phyloP scores from a whole-genome alignment of 2,888 invertebrate species.

The Mimumesa dahlbomi region DNA sequence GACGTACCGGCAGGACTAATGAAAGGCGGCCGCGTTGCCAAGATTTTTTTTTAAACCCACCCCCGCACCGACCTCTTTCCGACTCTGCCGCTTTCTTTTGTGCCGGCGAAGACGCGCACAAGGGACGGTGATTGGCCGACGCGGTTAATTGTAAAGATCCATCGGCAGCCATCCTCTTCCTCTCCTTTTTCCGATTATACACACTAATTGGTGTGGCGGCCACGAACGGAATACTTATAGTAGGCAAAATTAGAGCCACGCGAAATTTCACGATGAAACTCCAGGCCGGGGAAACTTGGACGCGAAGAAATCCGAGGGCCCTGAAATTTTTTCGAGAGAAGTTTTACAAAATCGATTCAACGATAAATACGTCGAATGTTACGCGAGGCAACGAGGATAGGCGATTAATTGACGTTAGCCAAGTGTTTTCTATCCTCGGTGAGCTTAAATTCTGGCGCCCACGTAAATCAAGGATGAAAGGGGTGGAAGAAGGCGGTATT shows the following conservation, averaged over 20 bases:
- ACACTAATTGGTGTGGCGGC: slow-evolving; percentile 42
- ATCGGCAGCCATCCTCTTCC: slow-evolving; percentile 48
- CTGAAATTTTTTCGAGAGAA: background rate
- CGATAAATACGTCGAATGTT: too few species aligned
- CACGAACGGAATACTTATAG: slow-evolving; percentile 6
- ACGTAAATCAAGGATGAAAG: slow-evolving; percentile 38
- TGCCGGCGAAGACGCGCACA: slow-evolving; percentile 62
- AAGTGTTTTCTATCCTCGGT: too few species aligned
- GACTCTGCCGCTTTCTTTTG: slow-evolving; percentile 64
- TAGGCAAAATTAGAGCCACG: slow-evolving; percentile 6
- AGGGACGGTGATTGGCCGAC: slow-evolving; percentile 72
- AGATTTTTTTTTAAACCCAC: slow-evolving; percentile 67
- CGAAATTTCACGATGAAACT: background rate
- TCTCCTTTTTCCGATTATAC: slow-evolving; percentile 55
- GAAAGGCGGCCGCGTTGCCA: slow-evolving; percentile 69
- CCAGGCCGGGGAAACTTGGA: background rate
- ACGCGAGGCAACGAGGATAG: too few species aligned
- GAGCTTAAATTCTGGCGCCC: background rate
- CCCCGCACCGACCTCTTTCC: slow-evolving; percentile 47
- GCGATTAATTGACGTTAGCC: background rate
- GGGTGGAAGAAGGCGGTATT: slow-evolving; percentile 19
- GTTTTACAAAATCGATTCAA: too few species aligned
- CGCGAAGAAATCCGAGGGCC: background rate
- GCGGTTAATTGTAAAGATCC: slow-evolving; percentile 66
- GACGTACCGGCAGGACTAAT: slow-evolving; percentile 64